Conservation (phyloP, 1,140 invertebrate genomes). For the Elysia chlorotica region DNA sequence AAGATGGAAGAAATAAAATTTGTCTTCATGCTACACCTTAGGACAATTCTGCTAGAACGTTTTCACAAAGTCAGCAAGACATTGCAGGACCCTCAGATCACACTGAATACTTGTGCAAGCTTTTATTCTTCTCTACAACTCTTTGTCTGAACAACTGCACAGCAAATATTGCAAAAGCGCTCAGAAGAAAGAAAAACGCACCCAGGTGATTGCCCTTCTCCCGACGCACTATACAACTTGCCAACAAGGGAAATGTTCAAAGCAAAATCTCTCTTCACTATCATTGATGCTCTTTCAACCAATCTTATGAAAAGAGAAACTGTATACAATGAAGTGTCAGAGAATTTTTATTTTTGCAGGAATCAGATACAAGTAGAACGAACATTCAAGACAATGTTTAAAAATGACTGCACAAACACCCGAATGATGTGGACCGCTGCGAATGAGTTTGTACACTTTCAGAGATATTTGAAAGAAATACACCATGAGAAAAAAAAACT, state of each 20-base stretch:
- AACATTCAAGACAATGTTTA: not conserved
- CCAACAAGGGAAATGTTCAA: too few species aligned
- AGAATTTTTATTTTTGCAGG: not conserved
- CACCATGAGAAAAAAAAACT: not conserved
- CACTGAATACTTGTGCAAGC: not conserved
- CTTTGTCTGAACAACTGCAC: not conserved
- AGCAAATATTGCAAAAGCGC: not conserved
- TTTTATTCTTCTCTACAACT: not conserved
- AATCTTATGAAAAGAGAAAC: not conserved
- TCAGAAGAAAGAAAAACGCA: not conserved
- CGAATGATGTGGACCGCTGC: not conserved
- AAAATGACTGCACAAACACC: not conserved
- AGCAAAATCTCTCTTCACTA: not conserved
- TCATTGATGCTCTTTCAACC: not conserved
- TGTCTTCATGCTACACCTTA: not conserved
- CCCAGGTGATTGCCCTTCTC: not conserved
- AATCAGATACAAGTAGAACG: not conserved
- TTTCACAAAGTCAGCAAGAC: not conserved
- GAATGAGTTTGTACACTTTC: conserved; percentile 1
- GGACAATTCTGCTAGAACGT: not conserved
- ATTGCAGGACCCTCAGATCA: not conserved
- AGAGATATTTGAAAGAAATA: not conserved
- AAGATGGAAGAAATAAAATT: not conserved
- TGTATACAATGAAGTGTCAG: not conserved
- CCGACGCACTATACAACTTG: not conserved